Evolutionary conservation across 2,797 vertebrate genomes (phyloP).

Genomic region (Phrynocephalus guinanensis): DNA sequence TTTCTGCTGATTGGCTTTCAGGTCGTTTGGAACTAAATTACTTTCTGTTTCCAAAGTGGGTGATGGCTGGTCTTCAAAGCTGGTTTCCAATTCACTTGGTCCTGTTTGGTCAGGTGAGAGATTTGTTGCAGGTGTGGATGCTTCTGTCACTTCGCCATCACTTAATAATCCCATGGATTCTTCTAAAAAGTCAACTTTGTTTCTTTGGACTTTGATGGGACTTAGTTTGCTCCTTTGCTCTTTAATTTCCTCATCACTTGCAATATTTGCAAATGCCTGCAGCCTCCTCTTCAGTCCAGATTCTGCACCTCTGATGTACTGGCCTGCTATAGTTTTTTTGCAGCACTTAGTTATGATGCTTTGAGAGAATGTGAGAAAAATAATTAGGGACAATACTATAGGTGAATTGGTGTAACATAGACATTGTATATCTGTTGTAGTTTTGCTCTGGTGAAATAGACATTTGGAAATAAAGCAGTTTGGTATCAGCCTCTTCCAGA

Average conservation of each 20-base stretch:
- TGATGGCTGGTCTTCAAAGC: constrained; percentile 28
- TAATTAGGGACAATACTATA: neutral
- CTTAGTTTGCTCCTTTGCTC: constrained; percentile 29
- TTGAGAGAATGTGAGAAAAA: neutral
- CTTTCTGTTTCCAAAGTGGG: neutral
- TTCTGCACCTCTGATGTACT: constrained; percentile 27
- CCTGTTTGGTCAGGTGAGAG: neutral
- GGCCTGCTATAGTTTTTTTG: constrained; percentile 29
- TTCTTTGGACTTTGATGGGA: constrained; percentile 29
- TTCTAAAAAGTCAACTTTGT: constrained; percentile 19
- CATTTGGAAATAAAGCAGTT: neutral
- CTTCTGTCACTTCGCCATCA: constrained; percentile 5
- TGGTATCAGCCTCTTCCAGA: neutral
- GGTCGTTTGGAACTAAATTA: constrained; percentile 18
- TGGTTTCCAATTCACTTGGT: constrained; percentile 32
- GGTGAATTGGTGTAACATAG: neutral
- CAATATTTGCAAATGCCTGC: constrained; percentile 34
- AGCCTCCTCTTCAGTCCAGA: constrained; percentile 14
- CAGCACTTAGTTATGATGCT: constrained; percentile 30
- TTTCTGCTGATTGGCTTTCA: neutral
- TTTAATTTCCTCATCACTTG: constrained; percentile 30
- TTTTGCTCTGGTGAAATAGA: neutral
- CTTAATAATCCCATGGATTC: constrained; percentile 24
- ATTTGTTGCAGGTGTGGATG: neutral
- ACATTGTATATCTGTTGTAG: neutral